These are phyloP conservation scores for Yponomeuta cagnagella DNA, from an alignment of 2,888 invertebrate species.

Conservation along the genomic window DNA sequence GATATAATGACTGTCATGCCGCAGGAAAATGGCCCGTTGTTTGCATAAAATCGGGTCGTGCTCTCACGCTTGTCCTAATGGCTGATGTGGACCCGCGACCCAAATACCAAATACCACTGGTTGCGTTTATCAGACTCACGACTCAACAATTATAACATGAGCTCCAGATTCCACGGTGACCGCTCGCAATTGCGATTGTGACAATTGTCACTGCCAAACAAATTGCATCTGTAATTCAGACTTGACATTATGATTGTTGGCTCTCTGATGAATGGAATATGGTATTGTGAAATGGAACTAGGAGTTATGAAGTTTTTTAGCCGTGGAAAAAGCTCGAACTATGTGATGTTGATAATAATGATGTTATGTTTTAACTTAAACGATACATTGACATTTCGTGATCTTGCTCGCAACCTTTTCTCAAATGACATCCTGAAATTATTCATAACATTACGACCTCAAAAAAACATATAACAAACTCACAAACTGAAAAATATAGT, in stretches of 20 bases:
- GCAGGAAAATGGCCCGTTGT: conserved; percentile 50
- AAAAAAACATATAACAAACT: too few relatives aligned
- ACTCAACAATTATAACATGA: conserved; percentile 33
- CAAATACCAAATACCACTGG: conserved; percentile 38
- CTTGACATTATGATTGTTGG: neutral
- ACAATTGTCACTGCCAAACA: neutral
- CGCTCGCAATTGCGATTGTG: neutral
- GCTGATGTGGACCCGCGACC: conserved; percentile 40
- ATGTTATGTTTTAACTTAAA: too few relatives aligned
- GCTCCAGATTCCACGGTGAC: neutral
- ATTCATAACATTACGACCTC: too few relatives aligned
- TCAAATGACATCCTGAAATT: too few relatives aligned
- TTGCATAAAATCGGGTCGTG: conserved; percentile 53
- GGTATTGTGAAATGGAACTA: neutral
- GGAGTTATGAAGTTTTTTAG: neutral
- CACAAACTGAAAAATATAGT: too few relatives aligned
- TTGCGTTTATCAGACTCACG: conserved; percentile 34
- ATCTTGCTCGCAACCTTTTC: too few relatives aligned
- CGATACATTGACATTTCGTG: too few relatives aligned
- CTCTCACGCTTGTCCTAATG: conserved; percentile 57
- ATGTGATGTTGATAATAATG: too few relatives aligned
- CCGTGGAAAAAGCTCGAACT: too few relatives aligned
- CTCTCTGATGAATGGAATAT: neutral
- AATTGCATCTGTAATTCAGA: neutral
- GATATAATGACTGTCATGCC: conserved; percentile 57